Conservation (phyloP, 2,113 vertebrate genomes). For the Morone chrysops region DNA sequence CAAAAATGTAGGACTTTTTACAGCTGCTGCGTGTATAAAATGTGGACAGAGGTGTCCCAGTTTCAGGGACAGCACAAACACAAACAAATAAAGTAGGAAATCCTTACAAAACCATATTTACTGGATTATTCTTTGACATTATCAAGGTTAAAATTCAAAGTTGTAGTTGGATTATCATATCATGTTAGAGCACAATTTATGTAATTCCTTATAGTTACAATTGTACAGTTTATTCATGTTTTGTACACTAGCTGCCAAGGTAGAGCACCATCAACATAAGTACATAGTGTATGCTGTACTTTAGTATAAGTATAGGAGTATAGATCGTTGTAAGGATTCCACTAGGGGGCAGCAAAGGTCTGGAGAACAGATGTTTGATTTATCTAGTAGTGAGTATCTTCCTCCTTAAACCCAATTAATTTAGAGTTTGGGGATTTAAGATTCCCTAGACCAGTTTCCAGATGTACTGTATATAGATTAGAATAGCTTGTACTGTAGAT, state of each 20-base stretch:
- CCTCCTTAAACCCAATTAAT: not conserved
- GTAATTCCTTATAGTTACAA: no score
- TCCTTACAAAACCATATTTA: not conserved
- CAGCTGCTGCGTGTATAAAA: not conserved
- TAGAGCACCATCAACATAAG: not conserved
- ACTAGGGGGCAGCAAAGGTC: slow-evolving; percentile 73
- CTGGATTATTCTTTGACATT: not conserved
- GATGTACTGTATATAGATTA: not conserved
- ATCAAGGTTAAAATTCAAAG: not conserved
- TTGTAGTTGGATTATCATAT: not conserved
- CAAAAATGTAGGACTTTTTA: not conserved
- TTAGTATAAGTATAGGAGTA: not conserved
- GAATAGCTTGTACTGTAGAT: not conserved
- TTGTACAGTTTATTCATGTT: not conserved
- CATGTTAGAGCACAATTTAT: no score
- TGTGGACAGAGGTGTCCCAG: not conserved
- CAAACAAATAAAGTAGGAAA: not conserved
- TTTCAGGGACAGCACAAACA: not conserved
- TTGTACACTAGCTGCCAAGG: not conserved
- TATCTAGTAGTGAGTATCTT: not conserved
- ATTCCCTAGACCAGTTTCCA: slow-evolving; percentile 1
- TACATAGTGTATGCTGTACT: not conserved
- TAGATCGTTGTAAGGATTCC: not conserved
- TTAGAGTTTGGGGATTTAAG: not conserved
- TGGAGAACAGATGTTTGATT: not conserved